Percentiles rank a stretch among this genome's conserved stretches.
These are phyloP conservation scores for Hanleya hanleyi DNA, from an alignment of 2,888 invertebrate species.

Conservation along the genomic window DNA sequence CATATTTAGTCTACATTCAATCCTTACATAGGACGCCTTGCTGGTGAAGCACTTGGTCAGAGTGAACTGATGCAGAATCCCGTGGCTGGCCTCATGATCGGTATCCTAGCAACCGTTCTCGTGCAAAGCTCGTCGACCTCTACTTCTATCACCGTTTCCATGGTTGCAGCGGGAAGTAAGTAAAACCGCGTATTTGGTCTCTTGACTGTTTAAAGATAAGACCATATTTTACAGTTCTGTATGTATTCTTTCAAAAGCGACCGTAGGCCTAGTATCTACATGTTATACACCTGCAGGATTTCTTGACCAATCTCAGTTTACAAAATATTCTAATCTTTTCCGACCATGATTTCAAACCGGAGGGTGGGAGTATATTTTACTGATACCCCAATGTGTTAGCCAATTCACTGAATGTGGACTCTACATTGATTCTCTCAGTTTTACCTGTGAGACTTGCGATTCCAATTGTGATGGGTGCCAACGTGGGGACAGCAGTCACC, in stretches of 20 bases:
- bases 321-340: too few species aligned
- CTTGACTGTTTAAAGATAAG: too few species aligned
- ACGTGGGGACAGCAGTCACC: slow-evolving; percentile 77
- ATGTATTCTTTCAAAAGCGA: too few species aligned
- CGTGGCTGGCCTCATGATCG: slow-evolving; percentile 76
- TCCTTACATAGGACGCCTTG: slow-evolving; percentile 30
- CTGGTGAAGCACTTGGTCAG: slow-evolving; percentile 69
- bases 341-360: neutral
- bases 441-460: slow-evolving; percentile 73
- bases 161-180: slow-evolving; percentile 50
- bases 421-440: slow-evolving; percentile 44
- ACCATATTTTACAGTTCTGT: too few species aligned
- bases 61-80: slow-evolving; percentile 74
- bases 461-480: slow-evolving; percentile 77
- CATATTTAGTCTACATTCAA: neutral
- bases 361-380: neutral
- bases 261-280: too few species aligned
- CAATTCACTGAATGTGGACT: neutral
- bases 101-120: slow-evolving; percentile 76
- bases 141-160: slow-evolving; percentile 63
- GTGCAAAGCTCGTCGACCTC: slow-evolving; percentile 76
- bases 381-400: neutral
- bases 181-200: neutral
- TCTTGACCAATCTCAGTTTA: too few species aligned
- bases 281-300: too few species aligned